A percentile compares a stretch with the other conserved stretches of the same genome.
phyloP scores from a whole-genome alignment of 2,113 vertebrate genomes.

The Spheniscus mendiculus region DNA sequence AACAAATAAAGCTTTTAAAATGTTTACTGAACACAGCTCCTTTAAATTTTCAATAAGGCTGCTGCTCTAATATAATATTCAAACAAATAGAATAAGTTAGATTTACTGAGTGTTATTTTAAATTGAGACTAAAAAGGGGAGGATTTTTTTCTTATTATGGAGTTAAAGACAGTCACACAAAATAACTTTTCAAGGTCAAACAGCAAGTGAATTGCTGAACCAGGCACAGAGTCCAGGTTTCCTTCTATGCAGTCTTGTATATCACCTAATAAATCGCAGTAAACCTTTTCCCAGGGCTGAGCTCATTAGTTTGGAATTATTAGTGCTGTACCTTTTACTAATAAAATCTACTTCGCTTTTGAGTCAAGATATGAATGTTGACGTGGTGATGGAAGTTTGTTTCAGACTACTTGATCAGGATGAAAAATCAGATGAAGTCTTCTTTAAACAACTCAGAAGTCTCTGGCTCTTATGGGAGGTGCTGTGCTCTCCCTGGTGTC shows the following conservation, averaged over 20 bases:
- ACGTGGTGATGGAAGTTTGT: background rate
- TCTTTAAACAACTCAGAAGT: background rate
- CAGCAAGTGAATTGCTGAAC: background rate
- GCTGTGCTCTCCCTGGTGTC: background rate
- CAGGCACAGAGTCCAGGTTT: background rate
- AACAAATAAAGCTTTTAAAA: slow-evolving; percentile 44
- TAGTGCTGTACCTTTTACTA: background rate
- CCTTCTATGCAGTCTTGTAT: background rate
- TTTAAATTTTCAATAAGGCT: slow-evolving; percentile 14
- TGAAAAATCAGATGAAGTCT: background rate
- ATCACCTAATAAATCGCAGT: background rate
- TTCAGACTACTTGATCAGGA: background rate
- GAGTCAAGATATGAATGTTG: background rate
- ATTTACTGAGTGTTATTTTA: background rate
- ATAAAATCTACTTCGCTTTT: background rate
- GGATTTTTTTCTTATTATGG: background rate
- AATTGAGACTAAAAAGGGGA: background rate
- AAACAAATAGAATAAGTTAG: background rate
- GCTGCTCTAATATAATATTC: background rate
- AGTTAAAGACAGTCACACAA: background rate
- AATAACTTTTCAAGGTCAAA: background rate
- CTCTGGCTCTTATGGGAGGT: accelerated
- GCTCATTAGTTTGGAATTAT: background rate
- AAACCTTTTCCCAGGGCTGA: background rate
- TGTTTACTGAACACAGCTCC: background rate